Percentiles rank a stretch among this genome's conserved stretches.
These are phyloP conservation scores for Entelurus aequoreus DNA, from an alignment of 2,113 vertebrate genomes.

Conservation along the genomic window DNA sequence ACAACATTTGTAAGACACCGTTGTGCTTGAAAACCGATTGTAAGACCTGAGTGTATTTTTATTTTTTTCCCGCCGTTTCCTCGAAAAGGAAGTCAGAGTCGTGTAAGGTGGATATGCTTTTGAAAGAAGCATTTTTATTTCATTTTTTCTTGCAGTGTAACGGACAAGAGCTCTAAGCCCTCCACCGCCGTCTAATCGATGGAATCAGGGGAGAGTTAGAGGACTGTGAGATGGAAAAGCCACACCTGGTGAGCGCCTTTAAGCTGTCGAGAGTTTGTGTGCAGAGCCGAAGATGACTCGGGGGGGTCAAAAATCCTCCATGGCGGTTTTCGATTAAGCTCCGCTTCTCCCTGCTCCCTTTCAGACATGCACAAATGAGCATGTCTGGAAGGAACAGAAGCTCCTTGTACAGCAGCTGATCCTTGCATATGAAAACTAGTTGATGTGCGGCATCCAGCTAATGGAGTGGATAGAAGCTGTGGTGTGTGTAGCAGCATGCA, in stretches of 20 bases:
- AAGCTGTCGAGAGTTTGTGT: constrained; percentile 32
- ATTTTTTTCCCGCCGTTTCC: not conserved
- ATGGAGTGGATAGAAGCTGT: too few species aligned
- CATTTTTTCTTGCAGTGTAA: constrained; percentile 13
- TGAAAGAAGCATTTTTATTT: constrained; percentile 5
- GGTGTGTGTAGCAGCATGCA: too few species aligned
- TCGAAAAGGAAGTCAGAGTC: constrained; percentile 1
- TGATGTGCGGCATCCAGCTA: too few species aligned
- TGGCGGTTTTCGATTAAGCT: constrained; percentile 31
- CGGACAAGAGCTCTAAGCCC: constrained; percentile 43
- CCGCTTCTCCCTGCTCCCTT: constrained; percentile 13
- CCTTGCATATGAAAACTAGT: too few species aligned
- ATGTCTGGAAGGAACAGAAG: not conserved
- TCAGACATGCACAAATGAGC: constrained; percentile 18
- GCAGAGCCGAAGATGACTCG: constrained; percentile 37
- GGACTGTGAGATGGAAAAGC: constrained; percentile 43
- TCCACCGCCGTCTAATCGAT: constrained; percentile 51
- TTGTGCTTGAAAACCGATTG: too few species aligned
- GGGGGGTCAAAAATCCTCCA: constrained; percentile 17
- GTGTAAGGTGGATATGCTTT: constrained; percentile 13
- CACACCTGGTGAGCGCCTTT: constrained; percentile 28
- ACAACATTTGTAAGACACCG: too few species aligned
- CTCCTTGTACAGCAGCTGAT: too few species aligned
- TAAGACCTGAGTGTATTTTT: not conserved
- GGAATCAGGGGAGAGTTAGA: constrained; percentile 53